Evolutionary conservation across 2,888 invertebrate species (phyloP).

Genomic region (Xylota segnis): DNA sequence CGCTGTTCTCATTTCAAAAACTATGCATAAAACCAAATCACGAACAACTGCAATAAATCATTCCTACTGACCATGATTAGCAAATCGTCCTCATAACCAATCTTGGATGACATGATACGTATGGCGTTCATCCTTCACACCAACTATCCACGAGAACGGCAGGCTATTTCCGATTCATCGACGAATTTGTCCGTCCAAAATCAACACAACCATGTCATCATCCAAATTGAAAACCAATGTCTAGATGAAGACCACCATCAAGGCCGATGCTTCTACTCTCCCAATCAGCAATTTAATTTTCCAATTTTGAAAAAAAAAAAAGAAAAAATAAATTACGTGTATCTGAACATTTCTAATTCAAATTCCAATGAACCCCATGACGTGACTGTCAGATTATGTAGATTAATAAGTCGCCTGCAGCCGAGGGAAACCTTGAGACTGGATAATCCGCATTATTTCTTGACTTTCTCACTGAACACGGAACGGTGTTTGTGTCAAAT

Average conservation of each 20-base stretch:
- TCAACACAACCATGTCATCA: conserved; percentile 45
- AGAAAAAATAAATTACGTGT: no score
- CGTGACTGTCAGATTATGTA: conserved; percentile 19
- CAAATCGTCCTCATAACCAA: conserved; percentile 4
- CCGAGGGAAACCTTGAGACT: conserved; percentile 13
- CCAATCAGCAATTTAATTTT: neutral
- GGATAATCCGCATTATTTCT: conserved; percentile 31
- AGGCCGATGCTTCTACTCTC: neutral
- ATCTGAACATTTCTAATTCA: neutral
- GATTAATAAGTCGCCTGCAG: conserved; percentile 14
- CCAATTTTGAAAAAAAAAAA: neutral
- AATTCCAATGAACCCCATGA: neutral
- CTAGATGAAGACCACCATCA: conserved; percentile 4
- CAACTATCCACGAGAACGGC: conserved; percentile 24
- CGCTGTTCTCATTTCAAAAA: neutral
- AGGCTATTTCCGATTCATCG: neutral
- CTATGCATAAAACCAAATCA: neutral
- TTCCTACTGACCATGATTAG: neutral
- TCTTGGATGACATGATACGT: neutral
- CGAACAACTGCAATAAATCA: conserved; percentile 4
- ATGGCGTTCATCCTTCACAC: conserved; percentile 18
- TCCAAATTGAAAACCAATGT: conserved; percentile 16
- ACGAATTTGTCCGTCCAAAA: conserved; percentile 24
- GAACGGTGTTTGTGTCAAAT: conserved; percentile 21
- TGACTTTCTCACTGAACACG: conserved; percentile 17